phyloP scores from a whole-genome alignment of 2,797 vertebrate species.

The Melopsittacus undulatus region DNA sequence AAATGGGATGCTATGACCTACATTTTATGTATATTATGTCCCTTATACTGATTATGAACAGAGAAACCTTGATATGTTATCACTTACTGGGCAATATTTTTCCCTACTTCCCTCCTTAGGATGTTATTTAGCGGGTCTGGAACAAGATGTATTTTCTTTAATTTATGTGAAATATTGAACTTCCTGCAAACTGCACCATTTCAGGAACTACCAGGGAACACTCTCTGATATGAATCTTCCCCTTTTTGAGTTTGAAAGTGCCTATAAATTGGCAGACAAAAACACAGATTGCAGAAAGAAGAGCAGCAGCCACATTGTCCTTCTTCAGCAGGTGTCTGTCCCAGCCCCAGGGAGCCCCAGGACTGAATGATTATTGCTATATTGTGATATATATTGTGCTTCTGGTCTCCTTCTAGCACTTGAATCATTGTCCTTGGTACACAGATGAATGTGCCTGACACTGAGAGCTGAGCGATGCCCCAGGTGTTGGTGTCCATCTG shows the following conservation, averaged over 20 bases:
- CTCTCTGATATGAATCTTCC: not conserved
- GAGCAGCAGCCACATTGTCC: not conserved
- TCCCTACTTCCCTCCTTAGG: conserved; percentile 1
- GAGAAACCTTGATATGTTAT: conserved; percentile 30
- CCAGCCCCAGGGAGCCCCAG: not conserved
- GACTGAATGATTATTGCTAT: fast-evolving
- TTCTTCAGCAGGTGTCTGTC: not conserved
- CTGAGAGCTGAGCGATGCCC: not conserved
- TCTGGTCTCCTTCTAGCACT: not conserved
- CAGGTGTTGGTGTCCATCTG: too few species aligned
- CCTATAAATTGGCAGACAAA: not conserved
- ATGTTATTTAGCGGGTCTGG: not conserved
- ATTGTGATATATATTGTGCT: not conserved
- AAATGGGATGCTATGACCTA: conserved; percentile 69
- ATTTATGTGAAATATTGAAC: conserved; percentile 10
- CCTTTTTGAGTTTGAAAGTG: not conserved
- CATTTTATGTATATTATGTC: conserved; percentile 71
- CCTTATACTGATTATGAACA: conserved; percentile 44
- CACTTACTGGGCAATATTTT: conserved; percentile 26
- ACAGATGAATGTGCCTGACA: not conserved
- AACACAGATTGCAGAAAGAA: not conserved
- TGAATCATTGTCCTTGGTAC: not conserved
- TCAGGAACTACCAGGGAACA: not conserved
- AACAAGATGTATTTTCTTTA: conserved; percentile 8
- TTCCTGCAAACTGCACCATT: not conserved